Conservation (phyloP, 1,140 invertebrate genomes). For the Tetraneura akinire region DNA sequence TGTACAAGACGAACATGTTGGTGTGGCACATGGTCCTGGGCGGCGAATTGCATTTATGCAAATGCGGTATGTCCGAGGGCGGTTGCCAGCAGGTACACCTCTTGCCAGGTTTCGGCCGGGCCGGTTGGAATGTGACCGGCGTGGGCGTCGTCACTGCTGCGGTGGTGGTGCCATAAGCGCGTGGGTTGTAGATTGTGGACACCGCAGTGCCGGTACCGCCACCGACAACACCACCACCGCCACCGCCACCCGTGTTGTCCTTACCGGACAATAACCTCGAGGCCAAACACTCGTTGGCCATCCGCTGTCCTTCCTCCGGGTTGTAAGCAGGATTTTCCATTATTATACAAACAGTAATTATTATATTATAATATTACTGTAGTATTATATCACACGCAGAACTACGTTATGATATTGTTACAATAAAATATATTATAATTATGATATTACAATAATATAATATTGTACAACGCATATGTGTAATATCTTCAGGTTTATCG, state of each 20-base stretch:
- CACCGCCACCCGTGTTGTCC: slow-evolving; percentile 34
- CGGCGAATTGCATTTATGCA: slow-evolving; percentile 48
- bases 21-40: slow-evolving; percentile 50
- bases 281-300: slow-evolving; percentile 50
- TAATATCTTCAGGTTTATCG: background rate
- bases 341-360: no score
- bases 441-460: no score
- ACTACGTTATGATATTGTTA: no score
- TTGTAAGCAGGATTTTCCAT: slow-evolving; percentile 48
- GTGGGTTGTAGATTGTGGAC: slow-evolving; percentile 50
- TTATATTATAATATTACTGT: no score
- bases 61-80: slow-evolving; percentile 49
- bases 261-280: slow-evolving; percentile 49
- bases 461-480: no score
- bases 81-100: slow-evolving; percentile 43
- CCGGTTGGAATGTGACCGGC: slow-evolving; percentile 42
- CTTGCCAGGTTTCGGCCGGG: slow-evolving; percentile 14
- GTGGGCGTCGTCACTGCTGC: slow-evolving; percentile 41
- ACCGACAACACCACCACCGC: slow-evolving; percentile 9
- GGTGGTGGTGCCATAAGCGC: slow-evolving; percentile 36
- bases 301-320: slow-evolving; percentile 46
- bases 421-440: no score
- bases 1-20: slow-evolving; percentile 48
- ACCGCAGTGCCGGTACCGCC: slow-evolving; percentile 32
- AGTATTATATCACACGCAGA: no score